phyloP scores from a whole-genome alignment of 1,140 invertebrate species.

The roundworm (Caenorhabditis elegans) region WBcel235 BX284602.5:11790501-11791000 shows the following conservation, averaged over 20 bases:
- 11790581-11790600: neutral
- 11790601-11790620: neutral
- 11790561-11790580: neutral
- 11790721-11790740: too few species aligned
- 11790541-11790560: slow-evolving; percentile 11
- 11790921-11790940: neutral
- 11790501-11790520: slow-evolving; percentile 7
- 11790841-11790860: neutral
- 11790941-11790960: neutral
- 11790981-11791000: slow-evolving; percentile 14
- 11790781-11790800: neutral
- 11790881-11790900: neutral
- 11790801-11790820: slow-evolving; percentile 12
- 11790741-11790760: neutral
- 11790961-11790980: slow-evolving; percentile 8
- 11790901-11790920: neutral
- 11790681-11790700: too few species aligned
- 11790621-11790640: neutral
- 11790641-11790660: neutral
- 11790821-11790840: neutral
- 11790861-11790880: neutral
- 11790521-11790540: slow-evolving; percentile 11
- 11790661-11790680: neutral
- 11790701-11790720: neutral
- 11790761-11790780: slow-evolving; percentile 13